Evolutionary conservation across 2,113 vertebrate genomes (phyloP).

Genomic region (Glaucidium brasilianum): DNA sequence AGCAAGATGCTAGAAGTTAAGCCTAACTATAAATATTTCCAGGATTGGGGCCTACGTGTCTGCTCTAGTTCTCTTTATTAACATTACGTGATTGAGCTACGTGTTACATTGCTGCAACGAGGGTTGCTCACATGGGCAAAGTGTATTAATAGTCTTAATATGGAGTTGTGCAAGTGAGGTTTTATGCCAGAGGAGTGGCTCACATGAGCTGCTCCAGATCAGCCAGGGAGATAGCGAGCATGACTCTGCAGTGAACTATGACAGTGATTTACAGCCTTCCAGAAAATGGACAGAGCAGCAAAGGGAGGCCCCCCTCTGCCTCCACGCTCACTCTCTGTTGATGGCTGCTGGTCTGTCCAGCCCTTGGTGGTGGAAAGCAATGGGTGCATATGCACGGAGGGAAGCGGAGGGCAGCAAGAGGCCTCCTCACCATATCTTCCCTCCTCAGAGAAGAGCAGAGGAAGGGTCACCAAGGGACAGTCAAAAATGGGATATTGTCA

Average conservation of each 20-base stretch:
- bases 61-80: not conserved
- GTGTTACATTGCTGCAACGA: not conserved
- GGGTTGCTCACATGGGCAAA: not conserved
- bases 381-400: not conserved
- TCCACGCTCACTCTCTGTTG: not conserved
- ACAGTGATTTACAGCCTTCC: not conserved
- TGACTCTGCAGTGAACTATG: not conserved
- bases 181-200: not conserved
- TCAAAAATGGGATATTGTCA: not conserved
- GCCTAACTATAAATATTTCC: constrained; percentile 20
- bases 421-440: not conserved
- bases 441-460: not conserved
- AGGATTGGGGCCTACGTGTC: not conserved
- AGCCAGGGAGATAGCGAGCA: not conserved
- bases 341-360: fast-evolving
- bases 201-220: not conserved
- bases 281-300: not conserved
- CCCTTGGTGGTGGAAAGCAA: not conserved
- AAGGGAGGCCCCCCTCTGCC: not conserved
- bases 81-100: not conserved
- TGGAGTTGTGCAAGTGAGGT: not conserved
- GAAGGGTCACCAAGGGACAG: not conserved
- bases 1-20: constrained; percentile 11
- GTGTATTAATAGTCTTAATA: not conserved
- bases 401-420: not conserved